Conservation (phyloP, 2,888 invertebrate species). For the Dynastes grantii region DNA sequence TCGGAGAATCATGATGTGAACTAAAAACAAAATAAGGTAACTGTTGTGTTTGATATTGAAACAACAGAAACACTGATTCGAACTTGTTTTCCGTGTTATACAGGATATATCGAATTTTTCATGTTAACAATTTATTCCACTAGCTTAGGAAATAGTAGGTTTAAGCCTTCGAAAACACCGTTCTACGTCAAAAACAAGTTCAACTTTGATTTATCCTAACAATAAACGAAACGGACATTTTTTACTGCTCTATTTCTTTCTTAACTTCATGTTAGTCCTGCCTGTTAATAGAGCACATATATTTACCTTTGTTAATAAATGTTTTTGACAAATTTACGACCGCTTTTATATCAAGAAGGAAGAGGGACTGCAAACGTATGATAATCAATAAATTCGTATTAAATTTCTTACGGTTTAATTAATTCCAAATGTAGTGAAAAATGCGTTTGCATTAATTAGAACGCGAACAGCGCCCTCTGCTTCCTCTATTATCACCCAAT, state of each 20-base stretch:
- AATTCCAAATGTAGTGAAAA: slow-evolving; percentile 57
- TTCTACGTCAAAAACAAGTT: background rate
- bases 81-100: too few species aligned
- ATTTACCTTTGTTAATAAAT: slow-evolving; percentile 21
- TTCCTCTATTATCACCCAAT: background rate
- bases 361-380: background rate
- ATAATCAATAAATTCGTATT: slow-evolving; percentile 56
- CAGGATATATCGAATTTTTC: too few species aligned
- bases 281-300: background rate
- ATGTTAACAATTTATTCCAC: too few species aligned
- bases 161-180: background rate
- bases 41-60: too few species aligned
- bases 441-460: slow-evolving; percentile 53
- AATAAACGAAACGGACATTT: slow-evolving; percentile 16
- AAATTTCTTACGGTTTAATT: slow-evolving; percentile 57
- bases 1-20: too few species aligned
- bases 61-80: too few species aligned
- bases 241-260: slow-evolving; percentile 4
- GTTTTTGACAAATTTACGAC: slow-evolving; percentile 30
- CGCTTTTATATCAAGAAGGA: background rate
- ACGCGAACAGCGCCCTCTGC: slow-evolving; percentile 14
- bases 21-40: too few species aligned
- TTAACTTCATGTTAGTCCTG: background rate
- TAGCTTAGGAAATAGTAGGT: too few species aligned
- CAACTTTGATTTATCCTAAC: background rate